phyloP scores from a whole-genome alignment of 2,113 vertebrate species.

The Istiophorus platypterus region DNA sequence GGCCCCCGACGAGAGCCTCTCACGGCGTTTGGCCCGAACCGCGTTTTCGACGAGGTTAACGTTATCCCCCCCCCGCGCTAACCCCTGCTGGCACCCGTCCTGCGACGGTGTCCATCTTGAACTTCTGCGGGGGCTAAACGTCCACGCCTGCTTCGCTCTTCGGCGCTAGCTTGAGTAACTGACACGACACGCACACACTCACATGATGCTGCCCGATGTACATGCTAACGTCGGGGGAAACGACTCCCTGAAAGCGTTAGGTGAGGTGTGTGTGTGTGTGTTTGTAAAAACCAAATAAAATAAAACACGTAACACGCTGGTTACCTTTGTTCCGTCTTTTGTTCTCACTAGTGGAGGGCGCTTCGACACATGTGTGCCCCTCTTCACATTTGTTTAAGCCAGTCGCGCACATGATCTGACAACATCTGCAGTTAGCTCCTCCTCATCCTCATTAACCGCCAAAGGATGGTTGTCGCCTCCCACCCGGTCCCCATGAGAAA shows the following conservation, averaged over 20 bases:
- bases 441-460: neutral
- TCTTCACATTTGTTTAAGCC: neutral
- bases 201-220: neutral
- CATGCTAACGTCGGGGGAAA: slow-evolving; percentile 37
- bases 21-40: too few species aligned
- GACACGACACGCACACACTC: neutral
- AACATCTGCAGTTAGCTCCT: slow-evolving; percentile 42
- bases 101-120: neutral
- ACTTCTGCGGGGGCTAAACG: neutral
- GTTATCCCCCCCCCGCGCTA: too few species aligned
- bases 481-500: neutral
- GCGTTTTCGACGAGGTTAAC: too few species aligned
- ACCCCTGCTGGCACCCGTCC: too few species aligned
- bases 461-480: neutral
- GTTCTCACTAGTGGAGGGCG: neutral
- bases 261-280: neutral
- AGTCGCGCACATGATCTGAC: neutral
- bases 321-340: slow-evolving; percentile 28
- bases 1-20: too few species aligned
- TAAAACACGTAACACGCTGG: neutral
- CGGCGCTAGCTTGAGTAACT: neutral
- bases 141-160: neutral
- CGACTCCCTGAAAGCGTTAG: neutral
- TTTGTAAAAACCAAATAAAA: too few species aligned
- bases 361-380: neutral